Evolutionary conservation across 1,140 invertebrate species (phyloP).

Genomic region (Scaptomyza graminum): DNA sequence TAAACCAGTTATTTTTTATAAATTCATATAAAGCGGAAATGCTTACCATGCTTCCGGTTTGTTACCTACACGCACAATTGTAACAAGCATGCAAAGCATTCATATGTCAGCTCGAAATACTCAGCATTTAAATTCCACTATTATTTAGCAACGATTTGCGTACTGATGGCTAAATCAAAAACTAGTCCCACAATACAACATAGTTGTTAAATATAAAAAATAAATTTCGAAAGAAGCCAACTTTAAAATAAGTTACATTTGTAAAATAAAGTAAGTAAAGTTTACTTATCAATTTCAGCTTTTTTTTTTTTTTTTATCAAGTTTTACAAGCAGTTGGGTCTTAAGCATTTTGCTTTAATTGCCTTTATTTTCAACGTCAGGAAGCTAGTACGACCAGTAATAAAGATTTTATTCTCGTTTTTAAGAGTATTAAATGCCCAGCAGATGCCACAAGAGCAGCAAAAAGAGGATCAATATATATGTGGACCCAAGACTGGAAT

Average conservation of each 20-base stretch:
- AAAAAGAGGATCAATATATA: slow-evolving; percentile 48
- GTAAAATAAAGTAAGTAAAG: too few species aligned
- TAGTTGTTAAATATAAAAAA: too few species aligned
- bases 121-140: neutral
- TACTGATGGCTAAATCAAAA: neutral
- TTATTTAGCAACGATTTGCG: neutral
- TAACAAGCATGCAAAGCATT: neutral
- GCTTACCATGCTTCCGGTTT: slow-evolving; percentile 73
- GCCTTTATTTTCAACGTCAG: neutral
- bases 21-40: slow-evolving; percentile 74
- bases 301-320: neutral
- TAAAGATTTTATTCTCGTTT: neutral
- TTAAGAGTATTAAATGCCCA: slow-evolving; percentile 27
- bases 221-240: too few species aligned
- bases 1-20: slow-evolving; percentile 80
- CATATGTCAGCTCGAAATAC: slow-evolving; percentile 3
- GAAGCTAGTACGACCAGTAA: neutral
- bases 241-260: too few species aligned
- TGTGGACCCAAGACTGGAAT: slow-evolving; percentile 45
- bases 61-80: slow-evolving; percentile 60
- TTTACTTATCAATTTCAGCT: too few species aligned
- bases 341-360: neutral
- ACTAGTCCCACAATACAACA: too few species aligned
- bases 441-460: slow-evolving; percentile 14
- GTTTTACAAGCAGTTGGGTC: neutral